phyloP scores from a whole-genome alignment of 2,888 invertebrate species.

The Patella caerulea region DNA sequence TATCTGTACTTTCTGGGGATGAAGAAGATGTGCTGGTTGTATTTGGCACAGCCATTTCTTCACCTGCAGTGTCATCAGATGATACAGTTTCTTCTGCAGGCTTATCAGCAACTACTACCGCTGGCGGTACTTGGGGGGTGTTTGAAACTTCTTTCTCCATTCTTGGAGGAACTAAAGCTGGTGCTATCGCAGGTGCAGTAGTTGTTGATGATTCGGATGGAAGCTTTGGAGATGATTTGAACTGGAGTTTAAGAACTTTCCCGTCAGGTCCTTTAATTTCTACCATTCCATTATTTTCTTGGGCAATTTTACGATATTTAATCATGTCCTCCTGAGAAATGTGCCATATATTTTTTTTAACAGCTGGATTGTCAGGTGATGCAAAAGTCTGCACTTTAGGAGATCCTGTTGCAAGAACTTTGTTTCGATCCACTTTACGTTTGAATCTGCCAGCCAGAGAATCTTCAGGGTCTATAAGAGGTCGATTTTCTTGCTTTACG shows the following conservation, averaged over 20 bases:
- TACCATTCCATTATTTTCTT: neutral
- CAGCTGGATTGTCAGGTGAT: neutral
- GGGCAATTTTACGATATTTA: constrained; percentile 1
- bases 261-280: constrained; percentile 3
- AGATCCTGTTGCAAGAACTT: neutral
- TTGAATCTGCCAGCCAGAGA: neutral
- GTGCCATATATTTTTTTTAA: constrained; percentile 5
- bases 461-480: neutral
- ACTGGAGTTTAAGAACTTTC: neutral
- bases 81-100: too few species aligned
- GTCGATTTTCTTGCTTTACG: neutral
- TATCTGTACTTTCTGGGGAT: too few species aligned
- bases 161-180: neutral
- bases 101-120: too few species aligned
- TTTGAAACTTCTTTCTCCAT: neutral
- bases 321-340: constrained; percentile 1
- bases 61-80: too few species aligned
- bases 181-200: neutral
- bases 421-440: neutral
- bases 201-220: too few species aligned
- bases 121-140: neutral
- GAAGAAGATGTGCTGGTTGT: too few species aligned
- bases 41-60: too few species aligned
- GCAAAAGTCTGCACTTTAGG: neutral
- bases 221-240: neutral